Percentiles rank a stretch among this genome's conserved stretches.
phyloP scores from a whole-genome alignment of 2,888 invertebrate genomes.

The Mylabris sibirica region DNA sequence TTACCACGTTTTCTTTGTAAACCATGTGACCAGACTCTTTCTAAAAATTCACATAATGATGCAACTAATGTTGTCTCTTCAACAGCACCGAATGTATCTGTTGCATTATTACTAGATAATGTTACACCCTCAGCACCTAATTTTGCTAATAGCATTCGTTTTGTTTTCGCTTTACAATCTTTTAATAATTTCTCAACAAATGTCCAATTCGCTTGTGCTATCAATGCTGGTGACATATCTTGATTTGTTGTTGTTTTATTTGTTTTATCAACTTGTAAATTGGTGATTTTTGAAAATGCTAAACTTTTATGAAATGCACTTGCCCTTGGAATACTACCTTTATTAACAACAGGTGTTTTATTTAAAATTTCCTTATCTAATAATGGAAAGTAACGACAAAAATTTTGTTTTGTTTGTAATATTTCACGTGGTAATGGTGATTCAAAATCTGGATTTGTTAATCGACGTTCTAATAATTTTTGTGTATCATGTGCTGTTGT shows the following conservation, averaged over 20 bases:
- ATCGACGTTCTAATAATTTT: slow-evolving; percentile 68
- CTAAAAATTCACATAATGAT: slow-evolving; percentile 95
- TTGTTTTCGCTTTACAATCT: slow-evolving; percentile 94
- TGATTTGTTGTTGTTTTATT: slow-evolving; percentile 46
- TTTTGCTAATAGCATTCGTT: slow-evolving; percentile 98
- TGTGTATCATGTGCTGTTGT: slow-evolving; percentile 73
- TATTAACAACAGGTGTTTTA: slow-evolving; percentile 70
- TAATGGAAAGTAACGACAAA: slow-evolving; percentile 80
- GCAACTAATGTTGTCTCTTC: slow-evolving; percentile 99
- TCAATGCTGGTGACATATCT: slow-evolving; percentile 83
- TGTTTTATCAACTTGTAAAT: slow-evolving; percentile 38
- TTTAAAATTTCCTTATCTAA: slow-evolving; percentile 79
- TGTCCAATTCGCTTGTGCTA: slow-evolving; percentile 96
- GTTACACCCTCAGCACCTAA: slow-evolving; percentile 98
- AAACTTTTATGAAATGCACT: slow-evolving; percentile 55
- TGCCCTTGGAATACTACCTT: slow-evolving; percentile 60
- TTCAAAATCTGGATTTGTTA: slow-evolving; percentile 80
- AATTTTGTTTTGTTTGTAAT: slow-evolving; percentile 68
- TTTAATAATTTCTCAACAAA: slow-evolving; percentile 97
- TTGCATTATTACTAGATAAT: slow-evolving; percentile 80
- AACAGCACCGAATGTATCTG: slow-evolving; percentile 74
- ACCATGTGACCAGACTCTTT: slow-evolving; percentile 98
- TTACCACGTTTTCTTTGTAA: slow-evolving; percentile 95
- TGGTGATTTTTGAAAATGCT: slow-evolving; percentile 44
- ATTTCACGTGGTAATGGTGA: slow-evolving; percentile 83